Percentiles rank a stretch among this genome's conserved stretches.
Conservation (phyloP, 2,113 vertebrate species). For the Rafetus swinhoei region DNA sequence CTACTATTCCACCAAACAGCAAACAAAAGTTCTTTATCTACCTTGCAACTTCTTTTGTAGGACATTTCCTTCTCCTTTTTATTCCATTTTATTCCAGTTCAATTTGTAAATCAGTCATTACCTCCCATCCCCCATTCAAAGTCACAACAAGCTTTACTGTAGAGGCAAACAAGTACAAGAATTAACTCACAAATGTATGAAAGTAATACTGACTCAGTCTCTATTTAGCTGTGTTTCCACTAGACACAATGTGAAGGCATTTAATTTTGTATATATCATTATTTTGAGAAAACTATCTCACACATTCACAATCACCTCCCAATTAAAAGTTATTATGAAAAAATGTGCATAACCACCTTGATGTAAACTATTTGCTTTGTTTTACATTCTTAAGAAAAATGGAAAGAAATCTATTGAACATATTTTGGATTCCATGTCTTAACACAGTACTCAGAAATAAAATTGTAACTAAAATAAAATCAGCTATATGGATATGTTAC, state of each 20-base stretch:
- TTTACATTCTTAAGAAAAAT: background rate
- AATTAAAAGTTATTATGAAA: conserved; percentile 1
- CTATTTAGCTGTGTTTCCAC: background rate
- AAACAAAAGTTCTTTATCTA: conserved; percentile 75
- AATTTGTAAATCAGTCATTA: background rate
- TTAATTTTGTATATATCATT: background rate
- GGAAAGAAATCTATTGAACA: background rate
- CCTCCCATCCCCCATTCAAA: background rate
- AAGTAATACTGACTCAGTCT: background rate
- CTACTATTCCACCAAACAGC: conserved; percentile 79
- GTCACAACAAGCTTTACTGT: fast-evolving
- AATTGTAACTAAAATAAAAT: background rate
- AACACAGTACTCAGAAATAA: background rate
- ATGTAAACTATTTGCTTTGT: background rate
- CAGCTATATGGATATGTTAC: background rate
- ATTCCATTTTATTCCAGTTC: background rate
- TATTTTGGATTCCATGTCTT: conserved; percentile 18
- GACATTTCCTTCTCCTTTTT: conserved; percentile 48
- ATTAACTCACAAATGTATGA: background rate
- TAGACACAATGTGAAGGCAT: background rate
- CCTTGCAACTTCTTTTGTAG: conserved; percentile 75
- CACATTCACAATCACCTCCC: background rate
- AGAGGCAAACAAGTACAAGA: background rate
- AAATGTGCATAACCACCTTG: background rate
- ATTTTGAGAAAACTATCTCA: background rate